Base-by-base conservation (phyloP, 2,888 invertebrate species). In the Perizoma affinitatum region DNA sequence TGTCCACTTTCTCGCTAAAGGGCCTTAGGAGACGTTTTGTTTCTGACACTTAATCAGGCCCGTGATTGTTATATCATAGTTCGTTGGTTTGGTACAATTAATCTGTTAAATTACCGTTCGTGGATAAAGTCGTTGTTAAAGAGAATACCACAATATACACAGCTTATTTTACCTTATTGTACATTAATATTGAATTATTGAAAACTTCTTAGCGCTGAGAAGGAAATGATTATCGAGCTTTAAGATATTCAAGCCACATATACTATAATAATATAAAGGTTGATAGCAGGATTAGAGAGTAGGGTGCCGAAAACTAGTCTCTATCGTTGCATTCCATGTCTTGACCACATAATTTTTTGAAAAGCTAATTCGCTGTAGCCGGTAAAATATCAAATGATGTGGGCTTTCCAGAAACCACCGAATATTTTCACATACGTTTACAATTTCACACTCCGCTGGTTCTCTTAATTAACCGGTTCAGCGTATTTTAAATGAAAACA, bases 391-490 rank as follows among this genome's bases (percentile, higher is more conserved):
- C 59, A 71, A 68, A 57, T 65, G 72, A 52, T 49, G 65, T 52
- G 67, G 54, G 68, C 54, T 68, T 71, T 67, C 72, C 68, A 76
- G 78, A 76, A 79, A 80, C 83, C 83, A 63, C 82, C 73, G 68
- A 84, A 84, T 83, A 80, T 84, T 84, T 84, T 82, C 80, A 84
- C 80, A 85, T 84, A 83, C 83, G 82, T 84, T 85, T 82, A 86
- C 85, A 87, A 88, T 88, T 88, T 88, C 85, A 88, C 86, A 86
- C 83, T 52, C 78, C 70, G 84, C 77, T 78, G 83, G 75, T 68
- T 75, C 79, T 75, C 81, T 84, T 88, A 87, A 88, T 88, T 88
- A 88, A 86, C 84, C 76, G 68, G 81, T 84, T 85, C 83, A 83
- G 83, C 82, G 79, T 85, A 83, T 86, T 88, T 83, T 80, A 82